These are phyloP conservation scores for Hyles vespertilio DNA, from an alignment of 1,140 invertebrate species.

Conservation along the genomic window DNA sequence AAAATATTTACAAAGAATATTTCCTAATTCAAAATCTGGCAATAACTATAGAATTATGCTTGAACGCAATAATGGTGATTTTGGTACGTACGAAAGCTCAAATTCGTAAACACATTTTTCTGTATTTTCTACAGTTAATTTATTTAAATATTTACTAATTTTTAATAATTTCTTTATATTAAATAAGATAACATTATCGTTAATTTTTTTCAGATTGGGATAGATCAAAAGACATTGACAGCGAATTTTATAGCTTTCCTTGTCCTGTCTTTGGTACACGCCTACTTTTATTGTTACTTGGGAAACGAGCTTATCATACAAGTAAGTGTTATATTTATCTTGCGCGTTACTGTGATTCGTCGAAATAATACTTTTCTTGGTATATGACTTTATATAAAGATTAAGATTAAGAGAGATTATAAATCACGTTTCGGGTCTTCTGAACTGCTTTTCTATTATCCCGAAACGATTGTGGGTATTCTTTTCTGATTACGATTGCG, in stretches of 20 bases:
- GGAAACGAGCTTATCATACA: conserved; percentile 55
- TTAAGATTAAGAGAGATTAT: too few species aligned
- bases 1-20: conserved; percentile 33
- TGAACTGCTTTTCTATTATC: too few species aligned
- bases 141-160: too few species aligned
- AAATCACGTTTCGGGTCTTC: too few species aligned
- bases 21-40: conserved; percentile 61
- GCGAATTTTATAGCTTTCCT: conserved; percentile 49
- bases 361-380: too few species aligned
- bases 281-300: conserved; percentile 58
- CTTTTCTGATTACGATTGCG: too few species aligned
- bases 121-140: too few species aligned
- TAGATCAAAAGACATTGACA: conserved; percentile 45
- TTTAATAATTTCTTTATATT: background rate
- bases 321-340: conserved; percentile 31
- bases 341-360: too few species aligned
- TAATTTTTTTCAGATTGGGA: conserved; percentile 35
- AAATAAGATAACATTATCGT: background rate
- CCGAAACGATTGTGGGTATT: too few species aligned
- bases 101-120: too few species aligned
- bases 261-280: conserved; percentile 43
- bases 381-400: too few species aligned
- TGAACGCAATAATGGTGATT: conserved; percentile 55
- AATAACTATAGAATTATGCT: conserved; percentile 55
- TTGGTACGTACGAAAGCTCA: conserved; percentile 33